Base-by-base conservation (phyloP, 2,113 vertebrate genomes). In the Sprattus sprattus region DNA sequence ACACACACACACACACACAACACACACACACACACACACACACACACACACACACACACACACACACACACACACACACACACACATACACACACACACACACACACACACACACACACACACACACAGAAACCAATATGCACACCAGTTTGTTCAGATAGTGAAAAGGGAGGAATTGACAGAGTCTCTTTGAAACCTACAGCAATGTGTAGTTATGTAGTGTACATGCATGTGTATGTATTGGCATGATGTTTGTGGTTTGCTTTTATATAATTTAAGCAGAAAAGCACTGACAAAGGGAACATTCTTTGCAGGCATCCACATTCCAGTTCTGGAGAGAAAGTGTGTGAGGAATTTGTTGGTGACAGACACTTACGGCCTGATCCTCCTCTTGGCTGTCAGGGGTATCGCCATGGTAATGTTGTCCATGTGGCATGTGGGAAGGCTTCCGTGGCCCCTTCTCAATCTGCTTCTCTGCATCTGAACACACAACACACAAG, bases 381-480 rank as follows among this genome's bases (percentile, higher is more conserved):
- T 83, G 93, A 44, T 94, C 94, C 6, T 96, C 95, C 91, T 97
- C 96, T 0, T 0, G 94, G 83, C 96, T 96, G 91, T 96, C 95
- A 0, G 94, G 96, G 85, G 94, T 95, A 54, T 96, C 96, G 81
- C 96, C 94, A 0, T 84, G 82, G 50, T 89, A 92, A 87, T 90
- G 88, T 0, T 81, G 92, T 85, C 87, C 91, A 0, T 89, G 88
- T 0, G 82, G 64, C 0, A 84, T 88, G 7, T 7, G 86, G 0
- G 91, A 89, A 0, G 13, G 90, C 8, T 84, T 83, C 52, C 90
- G 91, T 87, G 88, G 87, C 83, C 89, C 92, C 90, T 92, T 95
- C 47, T 95, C 88, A 0, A 87, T 91, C 67, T 88, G 94, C 92
- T 92, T 95, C 88, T 97, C 96, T 0, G 93, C 92, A 83, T 97